phyloP scores from a whole-genome alignment of 2,113 vertebrate genomes.

The Mormyrus lacerda region DNA sequence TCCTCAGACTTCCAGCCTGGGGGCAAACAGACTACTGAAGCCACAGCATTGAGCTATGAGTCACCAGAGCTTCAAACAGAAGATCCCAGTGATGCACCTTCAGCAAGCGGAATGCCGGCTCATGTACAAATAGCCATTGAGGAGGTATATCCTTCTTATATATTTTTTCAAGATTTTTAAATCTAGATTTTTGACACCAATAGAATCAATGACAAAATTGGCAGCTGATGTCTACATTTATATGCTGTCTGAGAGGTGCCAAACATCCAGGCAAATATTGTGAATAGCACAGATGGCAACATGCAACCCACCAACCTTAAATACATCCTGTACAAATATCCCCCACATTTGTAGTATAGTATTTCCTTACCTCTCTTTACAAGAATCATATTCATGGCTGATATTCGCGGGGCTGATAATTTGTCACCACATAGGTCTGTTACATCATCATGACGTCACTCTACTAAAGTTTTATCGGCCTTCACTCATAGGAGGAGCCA shows the following conservation, averaged over 20 bases:
- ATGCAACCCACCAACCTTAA: not conserved
- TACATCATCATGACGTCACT: not conserved
- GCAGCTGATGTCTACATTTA: not conserved
- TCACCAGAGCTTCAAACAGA: not conserved
- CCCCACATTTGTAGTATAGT: not conserved
- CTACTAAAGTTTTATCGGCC: not conserved
- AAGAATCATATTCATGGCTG: not conserved
- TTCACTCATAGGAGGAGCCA: conserved; percentile 29
- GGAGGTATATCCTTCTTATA: not conserved
- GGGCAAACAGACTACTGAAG: not conserved
- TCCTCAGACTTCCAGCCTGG: not conserved
- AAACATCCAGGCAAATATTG: not conserved
- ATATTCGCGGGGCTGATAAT: not conserved
- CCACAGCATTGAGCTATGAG: not conserved
- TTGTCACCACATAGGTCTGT: not conserved
- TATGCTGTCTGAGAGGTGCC: not conserved
- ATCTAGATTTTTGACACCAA: not conserved
- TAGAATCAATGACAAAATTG: not conserved
- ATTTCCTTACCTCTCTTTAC: not conserved
- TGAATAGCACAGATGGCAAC: not conserved
- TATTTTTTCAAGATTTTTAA: not conserved
- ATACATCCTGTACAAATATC: not conserved
- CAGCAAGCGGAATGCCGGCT: not conserved
- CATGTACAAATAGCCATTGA: not conserved
- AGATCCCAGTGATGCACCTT: not conserved